A percentile compares a stretch with the other conserved stretches of the same genome.
These are phyloP conservation scores for Pseudococcus jackbeardsleyi DNA, from an alignment of 2,888 invertebrate genomes.

Conservation along the genomic window DNA sequence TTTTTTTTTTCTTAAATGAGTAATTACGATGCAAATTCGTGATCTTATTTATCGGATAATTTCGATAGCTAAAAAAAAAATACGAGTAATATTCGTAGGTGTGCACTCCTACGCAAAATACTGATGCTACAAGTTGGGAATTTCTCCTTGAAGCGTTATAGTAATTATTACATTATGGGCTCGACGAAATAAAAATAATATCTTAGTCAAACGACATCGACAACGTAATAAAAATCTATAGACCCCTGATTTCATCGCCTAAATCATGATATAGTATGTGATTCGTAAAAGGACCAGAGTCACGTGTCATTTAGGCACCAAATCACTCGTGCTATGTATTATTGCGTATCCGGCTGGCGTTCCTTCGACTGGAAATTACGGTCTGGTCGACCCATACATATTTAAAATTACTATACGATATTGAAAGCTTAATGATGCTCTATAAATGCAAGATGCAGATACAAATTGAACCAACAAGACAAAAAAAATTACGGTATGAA, in stretches of 20 bases:
- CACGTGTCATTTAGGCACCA: constrained; percentile 41
- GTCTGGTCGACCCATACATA: not conserved
- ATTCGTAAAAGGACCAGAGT: constrained; percentile 2
- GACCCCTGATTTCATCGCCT: not conserved
- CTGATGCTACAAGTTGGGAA: not conserved
- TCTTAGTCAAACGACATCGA: constrained; percentile 38
- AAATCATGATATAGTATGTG: constrained; percentile 14
- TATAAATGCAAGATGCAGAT: not conserved
- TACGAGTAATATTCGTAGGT: constrained; percentile 8
- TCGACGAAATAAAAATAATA: constrained; percentile 25
- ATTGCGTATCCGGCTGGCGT: not conserved
- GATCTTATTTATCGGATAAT: constrained; percentile 43
- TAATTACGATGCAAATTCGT: constrained; percentile 39
- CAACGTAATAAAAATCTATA: constrained; percentile 10
- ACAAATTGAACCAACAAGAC: not conserved
- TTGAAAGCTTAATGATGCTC: constrained; percentile 41
- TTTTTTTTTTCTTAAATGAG: not conserved
- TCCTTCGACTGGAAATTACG: not conserved
- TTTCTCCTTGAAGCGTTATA: constrained; percentile 21
- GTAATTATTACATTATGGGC: constrained; percentile 12
- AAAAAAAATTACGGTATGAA: not conserved
- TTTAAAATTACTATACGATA: not conserved
- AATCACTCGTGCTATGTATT: constrained; percentile 26
- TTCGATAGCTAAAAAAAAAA: not conserved
- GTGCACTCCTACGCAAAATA: constrained; percentile 19